phyloP scores from a whole-genome alignment of 2,888 invertebrate species.

The Colostygia pectinataria region DNA sequence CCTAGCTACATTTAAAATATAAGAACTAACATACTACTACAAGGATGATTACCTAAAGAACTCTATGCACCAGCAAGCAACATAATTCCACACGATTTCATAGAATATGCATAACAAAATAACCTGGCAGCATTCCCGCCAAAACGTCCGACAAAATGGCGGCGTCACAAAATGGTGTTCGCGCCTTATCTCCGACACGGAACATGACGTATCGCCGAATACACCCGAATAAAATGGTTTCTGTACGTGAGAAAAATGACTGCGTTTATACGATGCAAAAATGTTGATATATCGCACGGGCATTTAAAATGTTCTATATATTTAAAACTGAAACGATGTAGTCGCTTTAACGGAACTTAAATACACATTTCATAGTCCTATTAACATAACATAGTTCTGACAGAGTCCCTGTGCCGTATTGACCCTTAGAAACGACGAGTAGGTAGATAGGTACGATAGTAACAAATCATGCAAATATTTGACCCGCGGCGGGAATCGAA shows the following conservation, averaged over 20 bases:
- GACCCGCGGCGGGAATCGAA: too few relatives aligned
- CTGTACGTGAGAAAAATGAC: conserved; percentile 29
- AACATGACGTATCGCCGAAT: conserved; percentile 37
- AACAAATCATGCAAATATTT: too few relatives aligned
- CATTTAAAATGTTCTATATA: conserved; percentile 19
- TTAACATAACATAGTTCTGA: too few relatives aligned
- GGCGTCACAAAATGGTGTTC: conserved; percentile 33
- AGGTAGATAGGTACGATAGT: too few relatives aligned
- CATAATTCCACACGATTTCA: conserved; percentile 3
- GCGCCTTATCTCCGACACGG: conserved; percentile 32
- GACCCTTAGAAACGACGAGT: too few relatives aligned
- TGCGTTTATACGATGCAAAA: conserved; percentile 23
- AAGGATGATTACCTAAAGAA: too few relatives aligned
- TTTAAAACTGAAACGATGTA: conserved; percentile 1
- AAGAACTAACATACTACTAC: too few relatives aligned
- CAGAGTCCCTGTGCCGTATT: too few relatives aligned
- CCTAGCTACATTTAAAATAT: too few relatives aligned
- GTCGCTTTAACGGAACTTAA: too few relatives aligned
- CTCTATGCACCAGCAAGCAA: too few relatives aligned
- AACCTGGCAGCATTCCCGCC: conserved; percentile 23
- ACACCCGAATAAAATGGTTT: conserved; percentile 19
- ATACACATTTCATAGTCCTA: too few relatives aligned
- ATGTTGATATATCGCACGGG: conserved; percentile 14
- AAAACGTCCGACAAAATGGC: conserved; percentile 29
- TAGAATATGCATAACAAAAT: conserved; percentile 9